Evolutionary conservation across 1,140 invertebrate genomes (phyloP), one percentile per base, ranked within the genome.

Genomic region (Aculops lycopersici): DNA sequence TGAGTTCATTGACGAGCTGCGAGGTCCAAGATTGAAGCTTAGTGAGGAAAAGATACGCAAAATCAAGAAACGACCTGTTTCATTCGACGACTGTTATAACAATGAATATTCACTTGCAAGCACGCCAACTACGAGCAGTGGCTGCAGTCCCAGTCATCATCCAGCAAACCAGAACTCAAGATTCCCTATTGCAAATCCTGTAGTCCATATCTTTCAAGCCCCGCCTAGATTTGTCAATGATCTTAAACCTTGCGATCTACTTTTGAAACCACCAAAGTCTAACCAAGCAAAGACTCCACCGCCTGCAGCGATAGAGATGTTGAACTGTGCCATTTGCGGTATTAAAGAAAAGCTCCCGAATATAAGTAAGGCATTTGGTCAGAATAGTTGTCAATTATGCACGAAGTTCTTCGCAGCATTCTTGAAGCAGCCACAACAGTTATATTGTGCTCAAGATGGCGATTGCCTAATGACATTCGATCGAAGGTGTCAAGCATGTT

Each of bases 401-500:
- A 8, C 24, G 8, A 31, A 31, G 8, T 31, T 31, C 24, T 31
- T 31, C n/a, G 24, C 8, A 31, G 8, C 24, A 8, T 31, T 31
- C n/a, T 8, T 31, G 24, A 8, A n/a, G n/a, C 24, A 31, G 24
- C 24, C 24, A n/a, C 8, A 31, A n/a, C 24, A 31, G 24, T n/a
- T 31, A 8, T n/a, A 8, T 8, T 31, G 24, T 31, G 24, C 8
- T 8, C 24, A 31, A 31, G 24, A 31, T n/a, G 24, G 24, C 8
- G 24, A 31, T 31, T 31, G 24, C n/a, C n/a, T 8, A 8, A 31
- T 31, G 24, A 31, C 24, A 8, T n/a, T 31, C 8, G 24, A 31
- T 31, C 24, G 24, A 37, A 43, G 73, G 35, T 79, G 76, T 57
- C 68, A 71, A 41, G 73, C 73, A n/a, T 81, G 76, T 52, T 79